Evolutionary conservation across 2,888 invertebrate genomes (phyloP), one percentile per base, ranked within the genome.

Genomic region (Synergus itoensis): DNA sequence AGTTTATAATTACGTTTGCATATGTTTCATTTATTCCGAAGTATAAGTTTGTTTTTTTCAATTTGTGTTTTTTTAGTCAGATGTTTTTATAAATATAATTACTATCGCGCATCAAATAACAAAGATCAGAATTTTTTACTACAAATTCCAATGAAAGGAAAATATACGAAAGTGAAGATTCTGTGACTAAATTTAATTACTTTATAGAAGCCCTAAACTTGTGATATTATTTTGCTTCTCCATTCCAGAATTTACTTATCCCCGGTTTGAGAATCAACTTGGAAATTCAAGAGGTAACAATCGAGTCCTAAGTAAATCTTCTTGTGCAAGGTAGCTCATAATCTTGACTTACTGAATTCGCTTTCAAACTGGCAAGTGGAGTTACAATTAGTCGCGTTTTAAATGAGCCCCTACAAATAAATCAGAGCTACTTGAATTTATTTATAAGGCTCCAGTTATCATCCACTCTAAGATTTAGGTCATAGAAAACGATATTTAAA

Each of bases 301-400:
- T 79, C 69, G 65, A 81, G 78, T 48, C 75, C 64, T 69, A 40
- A 78, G 80, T 80, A 82, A 81, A 83, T 82, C 80, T 80, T 77
- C 69, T 77, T 77, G 69, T 76, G 63, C 62, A 43, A 60, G 53
- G 73, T 40, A 73, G 53, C 73, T 73, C 48, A 12, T 36, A 36
- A 36, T 73, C 48, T 73, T 77, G 53, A 60, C 75, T 64, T 21
- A 73, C 63, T 63, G 60, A n/a, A 60, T 69, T 77, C 65, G 53
- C 64, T 11, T 57, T 14, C 73, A 62, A 73, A 77, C 60, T 78
- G 63, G 45, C 79, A 80, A 82, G 79, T 80, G 83, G 79, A 84
- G 82, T 84, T 84, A 60, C 14, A 65, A 79, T 79, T 77, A 79
- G 77, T 78, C 77, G 63, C 69, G 80, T 80, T 81, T 82, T 79